A percentile compares a stretch with the other conserved stretches of the same genome.
phyloP scores from a whole-genome alignment of 2,113 vertebrate species.

The Thymallus thymallus region DNA sequence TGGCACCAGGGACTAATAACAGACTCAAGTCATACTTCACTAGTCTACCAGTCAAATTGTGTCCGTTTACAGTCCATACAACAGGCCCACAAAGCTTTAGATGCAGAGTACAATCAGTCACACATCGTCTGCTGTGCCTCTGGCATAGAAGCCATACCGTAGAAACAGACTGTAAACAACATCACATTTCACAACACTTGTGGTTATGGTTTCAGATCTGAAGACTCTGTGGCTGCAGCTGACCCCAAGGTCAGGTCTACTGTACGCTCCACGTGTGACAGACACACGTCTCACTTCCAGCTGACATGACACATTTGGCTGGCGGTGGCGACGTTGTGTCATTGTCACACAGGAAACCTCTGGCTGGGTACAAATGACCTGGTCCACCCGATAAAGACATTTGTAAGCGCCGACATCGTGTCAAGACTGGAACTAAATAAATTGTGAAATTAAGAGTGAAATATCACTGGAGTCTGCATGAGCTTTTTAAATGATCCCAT shows the following conservation, averaged over 20 bases:
- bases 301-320: constrained; percentile 8
- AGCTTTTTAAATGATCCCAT: too few species aligned
- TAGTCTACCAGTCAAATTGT: not conserved
- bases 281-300: not conserved
- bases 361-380: constrained; percentile 7
- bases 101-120: not conserved
- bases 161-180: not conserved
- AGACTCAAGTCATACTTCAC: constrained; percentile 21
- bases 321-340: not conserved
- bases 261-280: not conserved
- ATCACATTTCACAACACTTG: not conserved
- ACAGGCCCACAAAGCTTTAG: not conserved
- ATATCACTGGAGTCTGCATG: too few species aligned
- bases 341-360: not conserved
- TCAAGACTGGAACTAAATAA: not conserved
- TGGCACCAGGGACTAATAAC: constrained; percentile 3
- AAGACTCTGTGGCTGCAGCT: not conserved
- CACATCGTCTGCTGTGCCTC: not conserved
- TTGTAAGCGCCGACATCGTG: not conserved
- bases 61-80: not conserved
- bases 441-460: too few species aligned
- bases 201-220: not conserved
- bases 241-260: not conserved
- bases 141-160: not conserved
- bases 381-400: not conserved